Conservation (phyloP, 1,140 invertebrate genomes). For the Paralvinella palmiformis region DNA sequence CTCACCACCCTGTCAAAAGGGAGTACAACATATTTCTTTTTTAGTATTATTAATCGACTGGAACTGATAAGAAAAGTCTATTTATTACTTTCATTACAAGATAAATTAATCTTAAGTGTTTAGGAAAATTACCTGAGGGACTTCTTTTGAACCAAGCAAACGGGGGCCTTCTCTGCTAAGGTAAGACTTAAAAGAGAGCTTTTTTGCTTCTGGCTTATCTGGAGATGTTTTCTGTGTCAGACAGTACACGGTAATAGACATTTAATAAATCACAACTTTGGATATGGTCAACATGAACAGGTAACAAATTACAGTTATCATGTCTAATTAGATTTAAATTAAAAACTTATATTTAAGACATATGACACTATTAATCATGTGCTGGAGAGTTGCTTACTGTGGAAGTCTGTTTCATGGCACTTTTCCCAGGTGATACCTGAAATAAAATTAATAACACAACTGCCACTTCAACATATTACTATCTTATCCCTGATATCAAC, state of each 20-base stretch:
- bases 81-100: not conserved
- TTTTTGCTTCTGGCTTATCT: not conserved
- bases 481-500: no score
- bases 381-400: not conserved
- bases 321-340: not conserved
- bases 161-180: constrained; percentile 65
- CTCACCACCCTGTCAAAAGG: constrained; percentile 60
- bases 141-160: constrained; percentile 72
- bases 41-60: not conserved
- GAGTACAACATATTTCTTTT: constrained; percentile 3
- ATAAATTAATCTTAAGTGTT: not conserved
- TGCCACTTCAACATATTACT: no score
- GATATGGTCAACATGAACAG: not conserved
- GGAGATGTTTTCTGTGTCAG: not conserved
- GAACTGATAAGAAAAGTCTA: not conserved
- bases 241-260: not conserved
- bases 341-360: not conserved
- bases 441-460: no score
- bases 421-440: no score
- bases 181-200: not conserved
- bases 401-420: no score
- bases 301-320: not conserved
- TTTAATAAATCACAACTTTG: not conserved
- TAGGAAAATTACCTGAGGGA: constrained; percentile 62
- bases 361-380: not conserved